Conservation (phyloP, 2,888 invertebrate genomes). For the Tipula confusa region DNA sequence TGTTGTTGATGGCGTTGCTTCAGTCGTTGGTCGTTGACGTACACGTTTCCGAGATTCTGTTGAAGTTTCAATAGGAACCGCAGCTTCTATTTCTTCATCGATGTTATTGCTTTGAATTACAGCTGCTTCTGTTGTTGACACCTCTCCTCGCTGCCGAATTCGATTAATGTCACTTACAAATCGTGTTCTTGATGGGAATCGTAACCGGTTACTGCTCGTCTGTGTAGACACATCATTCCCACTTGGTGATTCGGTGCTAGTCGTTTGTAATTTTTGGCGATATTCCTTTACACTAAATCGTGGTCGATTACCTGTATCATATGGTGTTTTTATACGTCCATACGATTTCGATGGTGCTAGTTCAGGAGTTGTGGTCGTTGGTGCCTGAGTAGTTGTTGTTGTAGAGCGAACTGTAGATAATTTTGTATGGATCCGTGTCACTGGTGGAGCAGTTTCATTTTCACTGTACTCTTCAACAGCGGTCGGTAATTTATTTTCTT, state of each 20-base stretch:
- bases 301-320: slow-evolving; percentile 58
- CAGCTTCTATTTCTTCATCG: not conserved
- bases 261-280: slow-evolving; percentile 59
- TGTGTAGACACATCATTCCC: slow-evolving; percentile 38
- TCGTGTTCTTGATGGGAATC: slow-evolving; percentile 36
- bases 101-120: slow-evolving; percentile 26
- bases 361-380: slow-evolving; percentile 28
- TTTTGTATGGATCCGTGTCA: not conserved
- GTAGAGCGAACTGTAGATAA: not conserved
- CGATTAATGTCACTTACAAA: slow-evolving; percentile 32
- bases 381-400: slow-evolving; percentile 29
- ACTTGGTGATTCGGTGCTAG: slow-evolving; percentile 42
- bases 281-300: slow-evolving; percentile 75
- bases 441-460: not conserved
- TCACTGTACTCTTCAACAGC: not conserved
- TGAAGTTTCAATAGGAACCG: not conserved
- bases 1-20: not conserved
- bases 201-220: slow-evolving; percentile 33
- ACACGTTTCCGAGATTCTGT: slow-evolving; percentile 30
- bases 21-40: slow-evolving; percentile 21
- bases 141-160: not conserved
- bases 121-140: slow-evolving; percentile 37
- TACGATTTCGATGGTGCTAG: slow-evolving; percentile 20
- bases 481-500: slow-evolving; percentile 27
- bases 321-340: slow-evolving; percentile 49